Evolutionary conservation across 2,113 vertebrate genomes (phyloP).

Genomic region (Hipposideros armiger): DNA sequence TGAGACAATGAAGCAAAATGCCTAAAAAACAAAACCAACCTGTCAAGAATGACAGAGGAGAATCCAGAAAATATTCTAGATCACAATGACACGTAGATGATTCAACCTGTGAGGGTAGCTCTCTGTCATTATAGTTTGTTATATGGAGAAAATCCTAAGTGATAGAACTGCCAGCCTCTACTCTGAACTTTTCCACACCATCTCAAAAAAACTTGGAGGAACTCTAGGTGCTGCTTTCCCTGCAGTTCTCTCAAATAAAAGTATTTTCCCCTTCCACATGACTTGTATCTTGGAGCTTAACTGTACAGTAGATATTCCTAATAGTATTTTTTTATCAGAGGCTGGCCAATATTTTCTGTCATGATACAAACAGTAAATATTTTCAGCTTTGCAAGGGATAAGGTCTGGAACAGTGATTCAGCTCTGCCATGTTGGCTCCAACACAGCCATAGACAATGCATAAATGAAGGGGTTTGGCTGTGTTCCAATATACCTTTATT

Average conservation of each 20-base stretch:
- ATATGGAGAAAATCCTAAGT: background rate
- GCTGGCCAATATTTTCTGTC: background rate
- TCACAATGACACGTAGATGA: background rate
- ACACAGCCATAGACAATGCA: background rate
- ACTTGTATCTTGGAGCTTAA: background rate
- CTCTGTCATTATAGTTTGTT: background rate
- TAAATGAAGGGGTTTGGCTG: background rate
- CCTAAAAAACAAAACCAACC: background rate
- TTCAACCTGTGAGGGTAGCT: background rate
- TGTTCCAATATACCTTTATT: background rate
- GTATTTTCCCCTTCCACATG: too few relatives aligned
- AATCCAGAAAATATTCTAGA: background rate
- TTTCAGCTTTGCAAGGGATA: background rate
- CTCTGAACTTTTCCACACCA: background rate
- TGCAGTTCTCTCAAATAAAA: background rate
- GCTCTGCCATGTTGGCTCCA: background rate
- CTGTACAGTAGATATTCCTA: background rate
- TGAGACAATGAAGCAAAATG: background rate
- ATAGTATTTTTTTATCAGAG: background rate
- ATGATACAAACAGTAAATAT: background rate
- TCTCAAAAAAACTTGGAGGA: background rate
- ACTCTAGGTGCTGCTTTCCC: background rate
- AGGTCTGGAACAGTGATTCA: background rate
- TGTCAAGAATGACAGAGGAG: background rate
- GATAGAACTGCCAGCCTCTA: background rate